Evolutionary conservation across 2,888 invertebrate species (phyloP).

Genomic region (Drosophila demipolita): DNA sequence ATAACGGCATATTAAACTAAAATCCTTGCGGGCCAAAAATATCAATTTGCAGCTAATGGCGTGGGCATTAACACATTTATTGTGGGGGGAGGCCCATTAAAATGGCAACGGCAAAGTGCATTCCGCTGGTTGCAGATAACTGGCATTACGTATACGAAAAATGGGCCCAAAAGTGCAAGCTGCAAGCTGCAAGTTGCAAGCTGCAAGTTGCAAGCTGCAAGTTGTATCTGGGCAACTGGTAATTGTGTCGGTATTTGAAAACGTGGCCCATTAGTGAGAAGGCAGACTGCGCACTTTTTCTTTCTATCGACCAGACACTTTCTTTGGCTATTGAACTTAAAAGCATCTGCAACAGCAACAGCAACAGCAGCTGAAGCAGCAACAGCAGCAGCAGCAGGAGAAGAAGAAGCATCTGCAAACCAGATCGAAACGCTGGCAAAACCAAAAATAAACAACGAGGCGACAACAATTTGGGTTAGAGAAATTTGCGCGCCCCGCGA

Average conservation of each 20-base stretch:
- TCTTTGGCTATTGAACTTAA: slow-evolving; percentile 79
- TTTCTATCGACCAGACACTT: slow-evolving; percentile 72
- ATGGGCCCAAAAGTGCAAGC: slow-evolving; percentile 19
- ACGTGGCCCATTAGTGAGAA: slow-evolving; percentile 46
- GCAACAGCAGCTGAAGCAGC: slow-evolving; percentile 31
- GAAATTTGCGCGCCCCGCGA: slow-evolving; percentile 76
- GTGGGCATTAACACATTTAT: slow-evolving; percentile 50
- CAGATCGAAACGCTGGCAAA: slow-evolving; percentile 47
- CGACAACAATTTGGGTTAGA: slow-evolving; percentile 77
- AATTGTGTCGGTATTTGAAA: slow-evolving; percentile 39
- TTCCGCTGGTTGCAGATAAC: slow-evolving; percentile 49
- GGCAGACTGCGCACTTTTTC: slow-evolving; percentile 69
- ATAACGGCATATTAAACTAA: slow-evolving; percentile 9
- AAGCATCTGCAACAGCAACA: slow-evolving; percentile 55
- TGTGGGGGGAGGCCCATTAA: slow-evolving; percentile 42
- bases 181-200: slow-evolving; percentile 1
- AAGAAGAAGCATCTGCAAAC: slow-evolving; percentile 40
- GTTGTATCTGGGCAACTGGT: slow-evolving; percentile 7
- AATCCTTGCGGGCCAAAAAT: slow-evolving; percentile 46
- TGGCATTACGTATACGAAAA: slow-evolving; percentile 69
- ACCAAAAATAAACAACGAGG: slow-evolving; percentile 44
- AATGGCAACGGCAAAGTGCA: slow-evolving; percentile 44
- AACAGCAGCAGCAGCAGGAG: slow-evolving; percentile 27
- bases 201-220: not conserved
- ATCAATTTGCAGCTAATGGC: slow-evolving; percentile 41